Evolutionary conservation across 2,888 invertebrate species (phyloP).

Genomic region (Rhagium mordax): DNA sequence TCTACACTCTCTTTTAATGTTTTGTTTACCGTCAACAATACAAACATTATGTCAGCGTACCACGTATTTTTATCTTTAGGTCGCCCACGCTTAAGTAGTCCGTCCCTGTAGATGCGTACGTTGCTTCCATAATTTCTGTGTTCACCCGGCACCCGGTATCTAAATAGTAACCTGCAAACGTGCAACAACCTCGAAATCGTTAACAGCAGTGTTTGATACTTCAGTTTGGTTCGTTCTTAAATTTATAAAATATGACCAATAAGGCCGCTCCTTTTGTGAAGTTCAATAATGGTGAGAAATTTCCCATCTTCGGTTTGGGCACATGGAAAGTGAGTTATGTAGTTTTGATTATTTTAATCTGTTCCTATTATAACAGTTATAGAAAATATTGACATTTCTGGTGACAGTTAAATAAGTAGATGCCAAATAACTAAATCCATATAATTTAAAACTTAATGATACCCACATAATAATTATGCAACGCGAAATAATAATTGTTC

Average conservation of each 20-base stretch:
- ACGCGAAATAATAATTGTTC: too few relatives aligned
- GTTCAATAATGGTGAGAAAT: constrained; percentile 68
- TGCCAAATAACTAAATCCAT: neutral
- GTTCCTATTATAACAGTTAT: too few relatives aligned
- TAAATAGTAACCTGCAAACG: too few relatives aligned
- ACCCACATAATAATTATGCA: neutral
- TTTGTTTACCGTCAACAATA: neutral
- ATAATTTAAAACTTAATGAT: neutral
- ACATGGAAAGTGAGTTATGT: constrained; percentile 58
- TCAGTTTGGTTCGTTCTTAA: neutral
- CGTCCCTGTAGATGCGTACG: neutral
- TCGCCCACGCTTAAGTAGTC: neutral
- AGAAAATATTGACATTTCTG: neutral
- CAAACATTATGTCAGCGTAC: neutral
- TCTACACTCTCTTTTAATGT: neutral
- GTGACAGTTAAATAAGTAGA: neutral
- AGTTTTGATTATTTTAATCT: too few relatives aligned
- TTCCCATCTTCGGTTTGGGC: constrained; percentile 70
- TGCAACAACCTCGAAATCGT: neutral
- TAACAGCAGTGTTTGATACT: neutral
- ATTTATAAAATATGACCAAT: neutral
- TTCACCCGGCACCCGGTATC: neutral
- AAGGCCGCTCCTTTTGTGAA: constrained; percentile 51
- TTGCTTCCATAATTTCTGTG: neutral
- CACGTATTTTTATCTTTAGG: neutral